Evolutionary conservation across 1,140 invertebrate species (phyloP).

Genomic region (Caenorhabditis briggsae): DNA sequence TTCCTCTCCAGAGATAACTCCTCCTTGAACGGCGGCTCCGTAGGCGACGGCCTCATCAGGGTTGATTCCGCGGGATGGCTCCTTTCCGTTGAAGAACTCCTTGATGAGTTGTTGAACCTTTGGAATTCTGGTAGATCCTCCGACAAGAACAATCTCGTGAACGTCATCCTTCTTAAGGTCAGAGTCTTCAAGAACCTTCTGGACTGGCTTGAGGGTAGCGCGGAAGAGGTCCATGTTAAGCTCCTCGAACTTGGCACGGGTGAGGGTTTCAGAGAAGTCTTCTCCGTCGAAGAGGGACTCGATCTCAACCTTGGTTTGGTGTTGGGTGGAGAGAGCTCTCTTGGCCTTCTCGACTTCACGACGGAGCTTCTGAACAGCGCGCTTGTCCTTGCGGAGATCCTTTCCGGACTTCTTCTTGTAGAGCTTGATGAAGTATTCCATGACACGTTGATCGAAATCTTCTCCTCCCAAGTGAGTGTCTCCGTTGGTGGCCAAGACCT

Average conservation of each 20-base stretch:
- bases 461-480: slow-evolving; percentile 80
- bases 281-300: slow-evolving; percentile 99
- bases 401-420: slow-evolving; percentile 82
- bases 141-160: slow-evolving; percentile 98
- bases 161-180: slow-evolving; percentile 99
- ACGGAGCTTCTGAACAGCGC: slow-evolving; percentile 81
- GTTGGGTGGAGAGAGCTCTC: slow-evolving; percentile 91
- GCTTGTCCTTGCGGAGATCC: slow-evolving; percentile 80
- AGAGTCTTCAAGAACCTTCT: slow-evolving; percentile 90
- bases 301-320: slow-evolving; percentile 97
- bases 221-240: slow-evolving; percentile 99
- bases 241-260: slow-evolving; percentile 98
- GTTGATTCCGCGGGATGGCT: slow-evolving; percentile 96
- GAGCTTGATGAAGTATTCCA: slow-evolving; percentile 82
- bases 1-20: slow-evolving; percentile 82
- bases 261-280: slow-evolving; percentile 98
- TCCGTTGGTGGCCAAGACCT: slow-evolving; percentile 94
- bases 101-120: slow-evolving; percentile 99
- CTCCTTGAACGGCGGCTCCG: slow-evolving; percentile 97
- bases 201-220: slow-evolving; percentile 95
- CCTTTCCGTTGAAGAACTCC: slow-evolving; percentile 97
- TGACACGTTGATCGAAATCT: slow-evolving; percentile 82
- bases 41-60: slow-evolving; percentile 96
- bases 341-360: slow-evolving; percentile 82
- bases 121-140: slow-evolving; percentile 98